Evolutionary conservation across 2,113 vertebrate species (phyloP).

Genomic region (Silurus glanis): DNA sequence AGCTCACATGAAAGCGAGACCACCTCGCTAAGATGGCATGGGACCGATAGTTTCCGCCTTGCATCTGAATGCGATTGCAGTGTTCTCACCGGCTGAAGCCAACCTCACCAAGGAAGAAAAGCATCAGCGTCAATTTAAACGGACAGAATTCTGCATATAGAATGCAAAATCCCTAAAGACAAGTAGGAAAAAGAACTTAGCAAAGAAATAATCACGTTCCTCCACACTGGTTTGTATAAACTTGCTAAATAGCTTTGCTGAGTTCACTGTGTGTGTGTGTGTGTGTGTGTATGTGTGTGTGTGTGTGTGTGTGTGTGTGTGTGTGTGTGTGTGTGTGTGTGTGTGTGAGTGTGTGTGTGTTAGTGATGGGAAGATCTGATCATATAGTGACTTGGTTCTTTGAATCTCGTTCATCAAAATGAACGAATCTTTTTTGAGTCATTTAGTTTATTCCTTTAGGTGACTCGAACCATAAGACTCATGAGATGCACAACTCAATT

Average conservation of each 20-base stretch:
- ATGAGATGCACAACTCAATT: no score
- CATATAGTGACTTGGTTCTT: no score
- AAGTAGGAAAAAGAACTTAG: slow-evolving; percentile 47
- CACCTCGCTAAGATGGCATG: background rate
- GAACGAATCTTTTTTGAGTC: no score
- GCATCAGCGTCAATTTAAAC: background rate
- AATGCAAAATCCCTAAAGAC: slow-evolving; percentile 1
- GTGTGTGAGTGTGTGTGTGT: no score
- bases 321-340: no score
- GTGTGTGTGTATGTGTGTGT: background rate
- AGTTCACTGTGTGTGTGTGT: slow-evolving; percentile 48
- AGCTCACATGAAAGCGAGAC: background rate
- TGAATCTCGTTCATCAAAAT: no score
- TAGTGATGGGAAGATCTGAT: no score
- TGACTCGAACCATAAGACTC: no score
- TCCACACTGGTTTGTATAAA: slow-evolving; percentile 66
- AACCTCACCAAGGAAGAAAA: background rate
- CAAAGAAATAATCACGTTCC: slow-evolving; percentile 76
- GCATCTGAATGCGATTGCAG: background rate
- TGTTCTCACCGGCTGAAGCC: background rate
- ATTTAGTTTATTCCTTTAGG: no score
- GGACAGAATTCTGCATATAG: slow-evolving; percentile 38
- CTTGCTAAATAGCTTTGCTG: slow-evolving; percentile 57
- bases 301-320: background rate
- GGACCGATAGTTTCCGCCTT: background rate